phyloP scores from a whole-genome alignment of 2,113 vertebrate genomes.

The Brienomyrus longianalis region DNA sequence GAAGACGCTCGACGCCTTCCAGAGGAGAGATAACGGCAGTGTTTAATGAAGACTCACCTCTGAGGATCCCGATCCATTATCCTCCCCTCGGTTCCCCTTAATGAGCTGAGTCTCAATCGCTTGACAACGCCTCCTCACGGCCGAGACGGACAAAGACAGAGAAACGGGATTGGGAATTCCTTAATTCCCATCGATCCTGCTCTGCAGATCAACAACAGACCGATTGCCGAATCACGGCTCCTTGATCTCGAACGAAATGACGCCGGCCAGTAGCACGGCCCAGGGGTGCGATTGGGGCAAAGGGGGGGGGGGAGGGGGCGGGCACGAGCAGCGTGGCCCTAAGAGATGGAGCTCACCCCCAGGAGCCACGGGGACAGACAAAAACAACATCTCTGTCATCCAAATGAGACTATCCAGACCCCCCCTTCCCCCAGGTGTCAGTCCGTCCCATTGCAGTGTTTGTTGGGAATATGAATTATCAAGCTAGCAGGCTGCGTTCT shows the following conservation, averaged over 20 bases:
- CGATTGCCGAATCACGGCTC: neutral
- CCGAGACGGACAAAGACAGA: neutral
- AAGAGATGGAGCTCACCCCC: neutral
- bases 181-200: neutral
- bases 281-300: neutral
- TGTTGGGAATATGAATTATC: slow-evolving; percentile 63
- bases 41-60: slow-evolving; percentile 10
- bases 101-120: neutral
- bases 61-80: neutral
- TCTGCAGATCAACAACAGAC: neutral
- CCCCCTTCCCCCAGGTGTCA: neutral
- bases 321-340: neutral
- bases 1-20: neutral
- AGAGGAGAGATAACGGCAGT: neutral
- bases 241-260: neutral
- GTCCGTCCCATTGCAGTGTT: neutral
- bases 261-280: neutral
- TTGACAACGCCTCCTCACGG: neutral
- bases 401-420: slow-evolving; percentile 13
- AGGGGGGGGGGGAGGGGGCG: neutral
- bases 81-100: neutral
- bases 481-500: slow-evolving; percentile 44
- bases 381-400: slow-evolving; percentile 19
- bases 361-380: neutral
- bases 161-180: neutral